Evolutionary conservation across 2,888 invertebrate genomes (phyloP).

Genomic region (Uloborus plumipes): DNA sequence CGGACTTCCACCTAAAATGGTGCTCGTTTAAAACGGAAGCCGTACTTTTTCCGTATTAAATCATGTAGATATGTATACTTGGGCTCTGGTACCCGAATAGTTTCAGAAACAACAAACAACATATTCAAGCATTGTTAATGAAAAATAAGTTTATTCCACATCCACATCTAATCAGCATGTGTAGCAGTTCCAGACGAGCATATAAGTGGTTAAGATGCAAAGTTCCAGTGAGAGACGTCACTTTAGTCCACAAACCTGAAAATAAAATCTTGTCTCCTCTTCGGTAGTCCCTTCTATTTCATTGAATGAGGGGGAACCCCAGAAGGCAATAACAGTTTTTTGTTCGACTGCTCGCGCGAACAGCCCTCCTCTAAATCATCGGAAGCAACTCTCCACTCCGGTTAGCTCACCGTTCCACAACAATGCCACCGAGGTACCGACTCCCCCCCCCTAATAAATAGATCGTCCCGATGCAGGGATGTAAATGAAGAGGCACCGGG

Average conservation of each 20-base stretch:
- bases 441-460: conserved; percentile 56
- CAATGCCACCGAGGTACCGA: conserved; percentile 53
- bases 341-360: conserved; percentile 54
- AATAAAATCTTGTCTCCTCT: conserved; percentile 8
- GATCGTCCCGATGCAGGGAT: conserved; percentile 51
- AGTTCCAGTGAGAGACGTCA: too few species aligned
- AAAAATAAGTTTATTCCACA: too few species aligned
- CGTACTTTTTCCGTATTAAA: too few species aligned
- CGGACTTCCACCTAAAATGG: too few species aligned
- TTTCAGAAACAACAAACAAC: too few species aligned
- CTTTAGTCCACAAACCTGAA: conserved; percentile 1
- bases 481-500: conserved; percentile 60
- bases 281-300: conserved; percentile 17
- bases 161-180: too few species aligned
- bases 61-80: too few species aligned
- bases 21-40: too few species aligned
- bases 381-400: conserved; percentile 34
- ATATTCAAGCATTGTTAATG: too few species aligned
- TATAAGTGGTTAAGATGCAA: too few species aligned
- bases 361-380: conserved; percentile 59
- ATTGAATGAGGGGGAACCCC: conserved; percentile 20
- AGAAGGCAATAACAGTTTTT: conserved; percentile 61
- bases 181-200: too few species aligned
- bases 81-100: too few species aligned
- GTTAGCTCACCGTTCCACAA: conserved; percentile 62